Conservation (phyloP, 1,140 invertebrate genomes). For the Aphaenogaster ashmeadi region DNA sequence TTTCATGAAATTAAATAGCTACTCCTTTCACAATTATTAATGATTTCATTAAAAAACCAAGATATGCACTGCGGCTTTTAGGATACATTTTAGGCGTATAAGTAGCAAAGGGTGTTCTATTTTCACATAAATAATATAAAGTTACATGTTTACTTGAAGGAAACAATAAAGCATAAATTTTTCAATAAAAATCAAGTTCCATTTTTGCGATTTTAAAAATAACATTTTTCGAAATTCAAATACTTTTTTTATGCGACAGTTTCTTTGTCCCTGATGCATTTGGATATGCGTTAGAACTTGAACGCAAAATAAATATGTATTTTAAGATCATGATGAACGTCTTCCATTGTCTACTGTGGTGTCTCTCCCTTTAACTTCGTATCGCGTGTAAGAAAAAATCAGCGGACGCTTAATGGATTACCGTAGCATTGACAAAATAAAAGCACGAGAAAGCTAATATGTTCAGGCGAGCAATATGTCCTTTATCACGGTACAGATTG, state of each 20-base stretch:
- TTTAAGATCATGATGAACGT: not conserved
- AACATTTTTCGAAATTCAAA: not conserved
- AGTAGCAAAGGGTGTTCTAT: not conserved
- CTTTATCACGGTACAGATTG: constrained; percentile 16
- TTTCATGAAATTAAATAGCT: not conserved
- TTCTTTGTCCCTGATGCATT: not conserved
- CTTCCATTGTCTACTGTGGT: too few relatives aligned
- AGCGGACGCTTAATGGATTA: constrained; percentile 26
- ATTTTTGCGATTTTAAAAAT: not conserved
- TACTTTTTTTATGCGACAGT: not conserved
- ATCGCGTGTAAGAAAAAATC: not conserved
- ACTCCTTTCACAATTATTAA: not conserved
- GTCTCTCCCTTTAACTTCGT: not conserved
- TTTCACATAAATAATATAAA: not conserved
- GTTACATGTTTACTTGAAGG: not conserved
- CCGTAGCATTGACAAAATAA: not conserved
- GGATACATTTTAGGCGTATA: not conserved
- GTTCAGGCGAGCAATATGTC: constrained; percentile 3
- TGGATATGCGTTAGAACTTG: not conserved
- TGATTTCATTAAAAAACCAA: constrained; percentile 7
- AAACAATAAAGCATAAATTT: not conserved
- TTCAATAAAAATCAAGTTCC: not conserved
- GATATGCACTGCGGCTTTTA: not conserved
- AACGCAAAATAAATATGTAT: not conserved
- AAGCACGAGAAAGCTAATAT: constrained; percentile 33